Percentiles rank a stretch among this genome's conserved stretches.
These are phyloP conservation scores for Drosophila yakuba DNA, from an alignment of 1,140 invertebrate species.

Conservation along the genomic window DNA sequence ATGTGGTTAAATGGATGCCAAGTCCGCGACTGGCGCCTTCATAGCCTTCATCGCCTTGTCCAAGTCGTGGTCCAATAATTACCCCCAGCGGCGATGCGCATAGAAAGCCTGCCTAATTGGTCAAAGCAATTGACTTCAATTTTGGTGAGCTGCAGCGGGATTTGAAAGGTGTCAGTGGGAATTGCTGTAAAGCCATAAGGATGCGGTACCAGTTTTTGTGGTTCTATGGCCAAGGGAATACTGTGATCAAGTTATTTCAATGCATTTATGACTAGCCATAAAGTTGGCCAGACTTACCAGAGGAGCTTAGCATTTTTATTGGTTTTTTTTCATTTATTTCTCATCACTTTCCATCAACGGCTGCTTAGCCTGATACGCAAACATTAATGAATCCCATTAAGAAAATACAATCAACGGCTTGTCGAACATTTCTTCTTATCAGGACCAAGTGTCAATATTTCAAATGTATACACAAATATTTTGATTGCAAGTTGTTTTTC, in stretches of 20 bases:
- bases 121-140: constrained; percentile 31
- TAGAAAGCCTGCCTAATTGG: constrained; percentile 75
- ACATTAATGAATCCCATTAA: constrained; percentile 9
- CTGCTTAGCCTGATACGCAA: neutral
- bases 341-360: neutral
- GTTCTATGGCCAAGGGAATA: constrained; percentile 2
- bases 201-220: constrained; percentile 6
- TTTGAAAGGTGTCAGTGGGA: constrained; percentile 36
- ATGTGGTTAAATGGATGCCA: constrained; percentile 64
- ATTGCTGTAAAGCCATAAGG: constrained; percentile 1
- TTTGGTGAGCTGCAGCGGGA: constrained; percentile 16
- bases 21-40: constrained; percentile 47
- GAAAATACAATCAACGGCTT: constrained; percentile 27
- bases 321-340: neutral
- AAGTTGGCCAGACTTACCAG: neutral
- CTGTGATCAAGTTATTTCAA: neutral
- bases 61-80: constrained; percentile 53
- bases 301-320: neutral
- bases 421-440: constrained; percentile 35
- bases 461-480: constrained; percentile 29
- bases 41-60: constrained; percentile 46
- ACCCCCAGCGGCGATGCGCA: constrained; percentile 39
- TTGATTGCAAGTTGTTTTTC: constrained; percentile 30
- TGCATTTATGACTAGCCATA: neutral
- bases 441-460: constrained; percentile 23